Evolutionary conservation across 35 echinoderm and acorn worm species (phyloP).

Genomic region (Patiria miniata): DNA sequence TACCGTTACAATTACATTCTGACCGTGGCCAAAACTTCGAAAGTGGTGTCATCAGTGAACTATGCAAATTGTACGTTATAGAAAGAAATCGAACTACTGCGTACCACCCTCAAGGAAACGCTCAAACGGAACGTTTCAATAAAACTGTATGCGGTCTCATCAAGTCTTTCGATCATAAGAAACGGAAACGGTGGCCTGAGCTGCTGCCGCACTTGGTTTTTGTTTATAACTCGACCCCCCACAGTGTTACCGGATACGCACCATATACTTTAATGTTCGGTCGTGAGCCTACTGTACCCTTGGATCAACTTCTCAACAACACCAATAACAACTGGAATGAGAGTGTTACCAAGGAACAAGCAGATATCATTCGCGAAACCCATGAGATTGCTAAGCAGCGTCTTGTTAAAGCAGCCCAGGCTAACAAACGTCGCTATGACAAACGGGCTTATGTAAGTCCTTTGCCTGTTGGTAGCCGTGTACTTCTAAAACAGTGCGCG

Average conservation of each 20-base stretch:
- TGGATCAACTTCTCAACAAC: constrained; percentile 41
- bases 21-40: constrained; percentile 66
- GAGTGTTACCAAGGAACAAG: constrained; percentile 2
- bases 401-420: neutral
- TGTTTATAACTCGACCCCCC: constrained; percentile 56
- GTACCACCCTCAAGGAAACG: constrained; percentile 51
- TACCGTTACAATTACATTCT: constrained; percentile 46
- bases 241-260: constrained; percentile 27
- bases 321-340: neutral
- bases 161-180: neutral
- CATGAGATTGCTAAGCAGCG: neutral
- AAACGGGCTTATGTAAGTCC: neutral
- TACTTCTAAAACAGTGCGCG: neutral
- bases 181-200: constrained; percentile 31
- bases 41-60: constrained; percentile 29
- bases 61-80: constrained; percentile 49
- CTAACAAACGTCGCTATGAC: neutral
- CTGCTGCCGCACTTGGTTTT: constrained; percentile 47
- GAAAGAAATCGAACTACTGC: constrained; percentile 31
- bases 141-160: constrained; percentile 48
- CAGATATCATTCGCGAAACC: neutral
- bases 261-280: constrained; percentile 54
- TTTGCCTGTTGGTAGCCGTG: constrained; percentile 1
- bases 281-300: constrained; percentile 40
- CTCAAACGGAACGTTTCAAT: constrained; percentile 42